Evolutionary conservation across 2,888 invertebrate species (phyloP).

Genomic region (Lepidocyrtoides sp.): DNA sequence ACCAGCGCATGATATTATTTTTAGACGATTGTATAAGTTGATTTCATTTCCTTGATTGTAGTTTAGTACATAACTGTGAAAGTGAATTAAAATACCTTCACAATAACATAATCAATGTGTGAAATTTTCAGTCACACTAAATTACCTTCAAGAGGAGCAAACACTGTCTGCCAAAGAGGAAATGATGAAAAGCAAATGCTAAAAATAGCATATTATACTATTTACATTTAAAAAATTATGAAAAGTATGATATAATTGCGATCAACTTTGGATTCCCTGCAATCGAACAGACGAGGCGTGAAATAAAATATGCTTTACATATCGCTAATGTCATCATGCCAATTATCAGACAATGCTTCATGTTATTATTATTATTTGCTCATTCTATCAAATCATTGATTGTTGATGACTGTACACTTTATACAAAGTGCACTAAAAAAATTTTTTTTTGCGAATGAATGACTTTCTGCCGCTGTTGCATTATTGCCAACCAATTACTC

Average conservation of each 20-base stretch:
- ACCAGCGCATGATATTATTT: no score
- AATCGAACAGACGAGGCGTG: conserved; percentile 33
- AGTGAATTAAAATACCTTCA: not conserved
- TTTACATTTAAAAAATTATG: not conserved
- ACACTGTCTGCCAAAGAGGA: conserved; percentile 2
- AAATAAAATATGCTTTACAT: conserved; percentile 55
- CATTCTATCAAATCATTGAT: not conserved
- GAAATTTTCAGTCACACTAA: not conserved
- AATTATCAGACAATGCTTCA: not conserved
- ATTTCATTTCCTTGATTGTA: not conserved
- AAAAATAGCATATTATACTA: not conserved
- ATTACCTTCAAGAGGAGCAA: no score
- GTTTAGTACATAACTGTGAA: no score
- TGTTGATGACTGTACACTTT: not conserved
- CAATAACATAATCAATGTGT: not conserved
- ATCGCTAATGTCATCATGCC: conserved; percentile 52
- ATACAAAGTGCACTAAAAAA: not conserved
- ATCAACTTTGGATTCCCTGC: not conserved
- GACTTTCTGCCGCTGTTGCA: not conserved
- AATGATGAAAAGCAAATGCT: conserved; percentile 15
- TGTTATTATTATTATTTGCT: no score
- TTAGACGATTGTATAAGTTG: no score
- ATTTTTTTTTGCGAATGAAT: not conserved
- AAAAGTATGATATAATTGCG: not conserved
- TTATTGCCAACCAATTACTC: conserved; percentile 61